phyloP scores from a whole-genome alignment of 2,797 vertebrate genomes.

The Huso huso region DNA sequence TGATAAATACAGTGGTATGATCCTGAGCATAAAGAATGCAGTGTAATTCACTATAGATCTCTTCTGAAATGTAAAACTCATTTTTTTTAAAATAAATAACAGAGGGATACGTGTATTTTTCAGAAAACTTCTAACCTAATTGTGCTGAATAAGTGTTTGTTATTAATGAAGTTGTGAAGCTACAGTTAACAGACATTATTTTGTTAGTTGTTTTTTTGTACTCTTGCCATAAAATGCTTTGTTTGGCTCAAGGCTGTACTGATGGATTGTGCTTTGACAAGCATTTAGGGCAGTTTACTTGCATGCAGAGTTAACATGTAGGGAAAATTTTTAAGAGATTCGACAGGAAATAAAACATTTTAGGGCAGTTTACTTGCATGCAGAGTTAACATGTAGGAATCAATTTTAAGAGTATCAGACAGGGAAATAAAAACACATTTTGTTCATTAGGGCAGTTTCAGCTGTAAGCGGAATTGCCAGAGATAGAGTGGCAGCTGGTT shows the following conservation, averaged over 20 bases:
- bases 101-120: too few relatives aligned
- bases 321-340: constrained; percentile 38
- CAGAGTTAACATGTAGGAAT: constrained; percentile 36
- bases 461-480: constrained; percentile 20
- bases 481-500: constrained; percentile 23
- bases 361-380: background rate
- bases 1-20: too few relatives aligned
- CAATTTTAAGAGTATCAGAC: constrained; percentile 28
- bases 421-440: constrained; percentile 32
- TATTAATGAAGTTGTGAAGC: too few relatives aligned
- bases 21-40: too few relatives aligned
- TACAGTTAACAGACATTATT: background rate
- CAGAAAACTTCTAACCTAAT: too few relatives aligned
- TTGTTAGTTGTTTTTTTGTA: background rate
- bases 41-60: too few relatives aligned
- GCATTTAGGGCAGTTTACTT: background rate
- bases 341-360: constrained; percentile 30
- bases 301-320: constrained; percentile 24
- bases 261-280: too few relatives aligned
- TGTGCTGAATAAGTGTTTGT: too few relatives aligned
- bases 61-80: too few relatives aligned
- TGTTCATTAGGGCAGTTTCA: background rate
- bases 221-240: background rate
- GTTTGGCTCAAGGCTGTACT: background rate
- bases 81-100: too few relatives aligned